phyloP scores from a whole-genome alignment of 2,113 vertebrate genomes.

The Stigmatopora argus region DNA sequence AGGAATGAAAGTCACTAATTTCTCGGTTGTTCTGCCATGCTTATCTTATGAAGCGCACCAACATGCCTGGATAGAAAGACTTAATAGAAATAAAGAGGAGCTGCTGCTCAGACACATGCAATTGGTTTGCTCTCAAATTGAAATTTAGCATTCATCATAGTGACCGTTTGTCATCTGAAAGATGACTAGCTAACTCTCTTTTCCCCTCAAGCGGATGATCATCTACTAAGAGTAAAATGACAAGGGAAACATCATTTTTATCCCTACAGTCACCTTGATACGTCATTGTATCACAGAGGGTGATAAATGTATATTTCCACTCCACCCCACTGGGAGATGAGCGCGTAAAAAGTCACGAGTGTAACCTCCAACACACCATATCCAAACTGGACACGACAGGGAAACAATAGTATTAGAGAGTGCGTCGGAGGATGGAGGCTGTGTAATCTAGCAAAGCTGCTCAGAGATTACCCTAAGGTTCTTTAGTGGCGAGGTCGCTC shows the following conservation, averaged over 20 bases:
- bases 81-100: neutral
- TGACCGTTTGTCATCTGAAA: slow-evolving; percentile 2
- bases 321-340: slow-evolving; percentile 10
- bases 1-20: neutral
- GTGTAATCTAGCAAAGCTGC: slow-evolving; percentile 73
- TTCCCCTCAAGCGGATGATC: neutral
- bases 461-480: slow-evolving; percentile 71
- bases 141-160: neutral
- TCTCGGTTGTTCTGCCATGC: neutral
- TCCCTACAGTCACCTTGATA: slow-evolving; percentile 25
- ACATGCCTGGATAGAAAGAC: neutral
- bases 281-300: slow-evolving; percentile 16
- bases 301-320: slow-evolving; percentile 30
- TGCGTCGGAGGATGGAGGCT: slow-evolving; percentile 58
- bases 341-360: slow-evolving; percentile 1
- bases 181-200: neutral
- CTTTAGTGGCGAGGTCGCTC: slow-evolving; percentile 66
- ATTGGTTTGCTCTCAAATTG: neutral
- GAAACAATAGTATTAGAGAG: slow-evolving; percentile 69
- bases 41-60: neutral
- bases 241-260: slow-evolving; percentile 11
- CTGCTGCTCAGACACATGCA: neutral
- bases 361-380: slow-evolving; percentile 5
- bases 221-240: slow-evolving; percentile 2
- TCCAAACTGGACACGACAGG: slow-evolving; percentile 27